These are phyloP conservation scores for Archocentrus centrarchus DNA, from an alignment of 2,113 vertebrate species.

Conservation along the genomic window DNA sequence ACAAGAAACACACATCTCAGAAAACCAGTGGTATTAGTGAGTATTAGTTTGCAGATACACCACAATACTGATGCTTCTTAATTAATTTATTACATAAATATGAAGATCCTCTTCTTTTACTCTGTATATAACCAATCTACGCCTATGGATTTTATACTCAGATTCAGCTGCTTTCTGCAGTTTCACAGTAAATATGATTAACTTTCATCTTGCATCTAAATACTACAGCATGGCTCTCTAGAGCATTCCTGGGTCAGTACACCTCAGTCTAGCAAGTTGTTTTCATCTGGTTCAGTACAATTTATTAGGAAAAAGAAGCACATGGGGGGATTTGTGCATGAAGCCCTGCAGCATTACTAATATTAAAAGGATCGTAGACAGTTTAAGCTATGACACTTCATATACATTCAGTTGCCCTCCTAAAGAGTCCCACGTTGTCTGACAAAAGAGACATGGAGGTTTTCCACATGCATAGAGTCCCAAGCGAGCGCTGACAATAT, in stretches of 20 bases:
- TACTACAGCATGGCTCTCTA: constrained; percentile 22
- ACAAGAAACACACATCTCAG: neutral
- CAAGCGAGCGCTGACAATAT: constrained; percentile 44
- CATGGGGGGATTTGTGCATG: neutral
- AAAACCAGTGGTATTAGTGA: neutral
- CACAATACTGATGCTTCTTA: rapidly evolving
- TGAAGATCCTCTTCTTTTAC: neutral
- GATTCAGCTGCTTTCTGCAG: constrained; percentile 8
- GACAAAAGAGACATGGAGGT: constrained; percentile 3
- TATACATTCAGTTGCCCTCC: constrained; percentile 3
- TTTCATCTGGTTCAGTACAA: neutral
- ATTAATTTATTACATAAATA: neutral
- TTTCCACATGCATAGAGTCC: constrained; percentile 39
- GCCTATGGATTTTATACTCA: constrained; percentile 4
- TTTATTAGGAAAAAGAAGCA: constrained; percentile 17
- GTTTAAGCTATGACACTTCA: constrained; percentile 18
- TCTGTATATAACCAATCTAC: neutral
- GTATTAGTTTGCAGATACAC: rapidly evolving
- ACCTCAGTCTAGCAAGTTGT: constrained; percentile 20
- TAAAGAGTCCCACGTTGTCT: constrained; percentile 12
- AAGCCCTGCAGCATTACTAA: neutral
- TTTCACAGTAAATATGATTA: constrained; percentile 27
- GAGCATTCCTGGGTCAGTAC: constrained; percentile 33
- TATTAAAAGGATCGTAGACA: constrained; percentile 27
- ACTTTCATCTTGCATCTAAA: constrained; percentile 43